A percentile compares a stretch with the other conserved stretches of the same genome.
Conservation (phyloP, 2,888 invertebrate genomes). For the Alsophila aescularia region DNA sequence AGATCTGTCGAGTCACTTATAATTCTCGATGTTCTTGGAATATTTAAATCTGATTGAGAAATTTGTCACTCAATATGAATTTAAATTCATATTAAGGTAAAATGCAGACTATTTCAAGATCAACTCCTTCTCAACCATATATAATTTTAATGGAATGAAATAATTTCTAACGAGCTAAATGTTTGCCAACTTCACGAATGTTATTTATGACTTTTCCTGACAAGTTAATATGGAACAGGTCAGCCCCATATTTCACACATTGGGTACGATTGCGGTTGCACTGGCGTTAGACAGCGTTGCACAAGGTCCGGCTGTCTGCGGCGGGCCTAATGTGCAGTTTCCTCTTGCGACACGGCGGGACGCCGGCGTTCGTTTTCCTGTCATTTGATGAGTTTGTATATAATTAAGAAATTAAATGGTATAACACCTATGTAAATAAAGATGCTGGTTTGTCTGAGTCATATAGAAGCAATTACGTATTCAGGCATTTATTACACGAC, state of each 20-base stretch:
- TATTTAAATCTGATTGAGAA: constrained; percentile 8
- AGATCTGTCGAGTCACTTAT: not conserved
- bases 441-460: not conserved
- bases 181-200: constrained; percentile 2
- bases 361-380: constrained; percentile 10
- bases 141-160: too few relatives aligned
- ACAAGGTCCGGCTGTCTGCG: constrained; percentile 16
- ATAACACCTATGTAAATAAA: not conserved
- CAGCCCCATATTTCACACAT: not conserved
- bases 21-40: constrained; percentile 8
- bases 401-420: constrained; percentile 13
- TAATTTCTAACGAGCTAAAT: not conserved
- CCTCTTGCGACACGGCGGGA: constrained; percentile 32
- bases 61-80: constrained; percentile 11
- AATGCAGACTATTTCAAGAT: not conserved
- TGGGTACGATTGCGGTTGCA: not conserved
- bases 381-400: not conserved
- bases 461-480: too few relatives aligned
- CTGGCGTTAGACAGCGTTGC: constrained; percentile 8
- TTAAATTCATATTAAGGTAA: constrained; percentile 4
- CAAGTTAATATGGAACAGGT: not conserved
- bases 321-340: constrained; percentile 12
- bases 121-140: not conserved
- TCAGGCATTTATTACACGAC: too few relatives aligned
- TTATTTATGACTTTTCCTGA: constrained; percentile 7